A percentile compares a stretch with the other conserved stretches of the same genome.
Evolutionary conservation across 2,113 vertebrate species (phyloP).

Genomic region (Rhynchomys soricoides): DNA sequence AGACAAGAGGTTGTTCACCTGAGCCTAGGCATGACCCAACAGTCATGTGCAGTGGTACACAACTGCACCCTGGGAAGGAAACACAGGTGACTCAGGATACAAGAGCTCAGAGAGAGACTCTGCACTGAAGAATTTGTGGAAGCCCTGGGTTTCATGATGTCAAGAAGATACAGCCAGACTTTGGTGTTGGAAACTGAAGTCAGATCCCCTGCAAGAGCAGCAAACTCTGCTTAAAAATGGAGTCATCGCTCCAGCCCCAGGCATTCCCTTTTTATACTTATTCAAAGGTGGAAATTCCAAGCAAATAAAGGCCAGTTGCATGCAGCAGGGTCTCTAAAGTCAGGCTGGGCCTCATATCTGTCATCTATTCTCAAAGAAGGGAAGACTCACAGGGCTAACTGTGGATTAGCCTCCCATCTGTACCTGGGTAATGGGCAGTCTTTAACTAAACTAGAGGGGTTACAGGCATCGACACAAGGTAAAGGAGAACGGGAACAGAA

Average conservation of each 20-base stretch:
- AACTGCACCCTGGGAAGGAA: background rate
- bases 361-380: background rate
- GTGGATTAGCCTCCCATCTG: background rate
- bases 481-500: background rate
- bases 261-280: background rate
- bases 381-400: background rate
- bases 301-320: background rate
- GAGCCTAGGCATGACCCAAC: background rate
- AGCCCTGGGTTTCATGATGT: background rate
- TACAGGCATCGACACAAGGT: background rate
- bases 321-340: background rate
- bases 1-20: background rate
- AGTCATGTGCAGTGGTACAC: too few relatives aligned
- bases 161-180: background rate
- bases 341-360: background rate
- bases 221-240: background rate
- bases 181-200: background rate
- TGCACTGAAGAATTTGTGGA: background rate
- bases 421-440: background rate
- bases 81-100: too few relatives aligned
- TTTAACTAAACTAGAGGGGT: background rate
- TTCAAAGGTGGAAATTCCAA: background rate
- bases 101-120: background rate
- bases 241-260: background rate
- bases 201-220: background rate